Evolutionary conservation across 2,113 vertebrate genomes (phyloP), one percentile per base, ranked within the genome.

Genomic region (Prunella fulvescens): DNA sequence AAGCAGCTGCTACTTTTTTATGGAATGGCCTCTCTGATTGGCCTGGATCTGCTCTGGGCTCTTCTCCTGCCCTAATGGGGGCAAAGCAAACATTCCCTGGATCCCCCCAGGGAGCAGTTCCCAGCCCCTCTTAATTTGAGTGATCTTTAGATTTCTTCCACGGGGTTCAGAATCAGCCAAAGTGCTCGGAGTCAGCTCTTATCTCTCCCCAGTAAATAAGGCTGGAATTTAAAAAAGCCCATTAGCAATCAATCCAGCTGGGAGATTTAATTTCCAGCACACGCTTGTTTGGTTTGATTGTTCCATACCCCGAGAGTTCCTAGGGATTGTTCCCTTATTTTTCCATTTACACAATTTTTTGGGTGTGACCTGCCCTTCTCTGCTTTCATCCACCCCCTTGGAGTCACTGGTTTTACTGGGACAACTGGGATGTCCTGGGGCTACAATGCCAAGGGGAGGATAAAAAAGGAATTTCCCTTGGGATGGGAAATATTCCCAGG

Each of bases 101-200:
- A 44, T 54, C 58, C 80, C 97, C 85, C 97, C 10, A 18, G 95
- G 96, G 97, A 96, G 96, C 76, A 94, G 95, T 97, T 96, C 91
- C 96, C 73, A 60, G 92, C 94, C 92, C 93, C 96, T 96, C 92
- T 96, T 97, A 96, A 97, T 97, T 96, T 97, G 97, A 97, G 96
- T 94, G 95, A 97, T 97, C 95, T 94, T 97, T 44, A 93, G 93
- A 91, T 97, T 97, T 86, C 97, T 97, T 96, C 95, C 83, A 54
- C 24, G 33, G 84, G 93, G 29, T 88, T 94, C 69, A 79, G 96
- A 91, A 94, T 69, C 93, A 82, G 92, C 92, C 97, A 97, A 94
- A 97, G 95, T 97, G 95, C 96, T 96, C 83, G 29, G 89, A 95
- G 95, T 53, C 84, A 79, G 94, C 96, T 97, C 95, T 97, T 78